Base-by-base conservation (phyloP, 2,113 vertebrate species). In the Hyperopisus bebe region DNA sequence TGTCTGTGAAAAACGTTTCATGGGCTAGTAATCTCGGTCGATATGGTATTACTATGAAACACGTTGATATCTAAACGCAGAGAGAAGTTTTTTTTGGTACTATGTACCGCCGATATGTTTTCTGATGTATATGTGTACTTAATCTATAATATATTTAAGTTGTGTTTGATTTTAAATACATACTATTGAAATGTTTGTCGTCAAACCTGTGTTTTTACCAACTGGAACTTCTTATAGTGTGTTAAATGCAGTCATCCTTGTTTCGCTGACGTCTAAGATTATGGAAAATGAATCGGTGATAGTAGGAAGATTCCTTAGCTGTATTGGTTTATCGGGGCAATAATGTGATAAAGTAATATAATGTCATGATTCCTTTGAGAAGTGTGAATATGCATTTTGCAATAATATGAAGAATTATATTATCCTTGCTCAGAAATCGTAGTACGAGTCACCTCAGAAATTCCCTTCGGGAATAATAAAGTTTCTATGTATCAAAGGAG, bases 121-220 rank as follows among this genome's bases (percentile, higher is more conserved):
- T 98, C 96, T 96, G 95, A 97, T 94, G 96, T 98, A 96, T 98
- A 98, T 95, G 96, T 98, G 97, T 98, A 97, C 97, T 95, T 98
- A 97, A 98, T 97, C 95, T 96, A 96, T 97, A 97, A 97, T 97
- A 94, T 99, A 99, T 99, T 99, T 99, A 99, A 99, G 94, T 96
- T 98, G 98, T 99, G 97, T 98, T 97, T 97, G 97, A 98, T 98
- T 98, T 97, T 96, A 98, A 97, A 98, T 97, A 98, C 96, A 98
- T 96, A 96, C 95, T 95, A 94, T 92, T 95, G 94, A 97, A 97
- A 97, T 94, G 94, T 95, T 95, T 95, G 93, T 91, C 94, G 92
- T 95, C 94, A n/a, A 47, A 47, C 82, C n/a, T 27, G 85, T 87
- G 48, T 87, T 87, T 87, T 55, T 87, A 53, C 27, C 48, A 19